Evolutionary conservation across 2,888 invertebrate species (phyloP).

Genomic region (Stenotaenia linearis): DNA sequence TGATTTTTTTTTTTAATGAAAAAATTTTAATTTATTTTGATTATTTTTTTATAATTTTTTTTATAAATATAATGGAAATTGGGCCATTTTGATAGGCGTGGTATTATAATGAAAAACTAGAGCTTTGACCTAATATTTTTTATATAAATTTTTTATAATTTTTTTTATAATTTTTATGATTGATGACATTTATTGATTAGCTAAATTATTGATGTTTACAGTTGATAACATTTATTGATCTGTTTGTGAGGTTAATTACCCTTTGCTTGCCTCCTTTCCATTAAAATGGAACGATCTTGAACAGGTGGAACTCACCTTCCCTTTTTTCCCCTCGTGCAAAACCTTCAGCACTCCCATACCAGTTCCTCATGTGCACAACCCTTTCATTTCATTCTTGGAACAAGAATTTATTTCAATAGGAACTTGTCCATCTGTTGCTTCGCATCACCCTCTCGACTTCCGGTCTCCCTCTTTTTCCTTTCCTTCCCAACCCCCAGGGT

Average conservation of each 20-base stretch:
- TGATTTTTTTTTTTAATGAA: background rate
- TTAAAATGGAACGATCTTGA: background rate
- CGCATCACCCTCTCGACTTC: background rate
- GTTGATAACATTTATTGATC: slow-evolving; percentile 15
- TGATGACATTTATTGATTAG: background rate
- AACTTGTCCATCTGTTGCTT: slow-evolving; percentile 3
- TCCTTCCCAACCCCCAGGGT: background rate
- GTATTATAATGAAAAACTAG: background rate
- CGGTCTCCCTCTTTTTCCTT: background rate
- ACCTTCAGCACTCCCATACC: background rate
- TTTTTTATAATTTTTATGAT: background rate
- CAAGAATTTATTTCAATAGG: slow-evolving; percentile 1
- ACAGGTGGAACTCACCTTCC: slow-evolving; percentile 21
- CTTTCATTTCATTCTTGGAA: slow-evolving; percentile 11
- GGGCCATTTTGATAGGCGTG: background rate
- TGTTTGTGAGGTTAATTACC: background rate
- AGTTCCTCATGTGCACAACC: background rate
- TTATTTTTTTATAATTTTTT: background rate
- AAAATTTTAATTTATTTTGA: background rate
- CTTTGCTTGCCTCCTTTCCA: background rate
- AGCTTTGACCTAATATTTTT: background rate
- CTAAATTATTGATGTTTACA: background rate
- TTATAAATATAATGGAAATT: background rate
- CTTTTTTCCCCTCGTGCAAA: background rate
- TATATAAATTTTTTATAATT: background rate